phyloP scores from a whole-genome alignment of 2,113 vertebrate species.

The Elephas maximus region DNA sequence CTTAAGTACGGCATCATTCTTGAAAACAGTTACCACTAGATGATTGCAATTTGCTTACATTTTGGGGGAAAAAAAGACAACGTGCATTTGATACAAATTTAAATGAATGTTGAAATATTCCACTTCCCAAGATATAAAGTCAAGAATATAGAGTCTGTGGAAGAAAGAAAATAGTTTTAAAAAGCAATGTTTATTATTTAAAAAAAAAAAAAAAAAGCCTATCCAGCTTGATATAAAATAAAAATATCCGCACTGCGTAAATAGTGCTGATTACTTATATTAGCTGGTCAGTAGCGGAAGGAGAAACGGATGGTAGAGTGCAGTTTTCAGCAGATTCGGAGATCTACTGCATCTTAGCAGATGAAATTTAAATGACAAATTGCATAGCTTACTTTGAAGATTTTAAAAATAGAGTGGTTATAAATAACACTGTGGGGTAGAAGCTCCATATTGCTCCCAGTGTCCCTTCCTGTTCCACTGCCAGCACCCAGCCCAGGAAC shows the following conservation, averaged over 20 bases:
- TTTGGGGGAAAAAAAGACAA: neutral
- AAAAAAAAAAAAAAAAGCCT: neutral
- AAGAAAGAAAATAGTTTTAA: slow-evolving; percentile 40
- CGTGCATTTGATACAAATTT: slow-evolving; percentile 65
- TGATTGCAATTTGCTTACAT: slow-evolving; percentile 62
- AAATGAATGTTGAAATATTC: slow-evolving; percentile 57
- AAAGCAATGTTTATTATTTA: slow-evolving; percentile 57
- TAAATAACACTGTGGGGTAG: neutral
- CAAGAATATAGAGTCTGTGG: neutral
- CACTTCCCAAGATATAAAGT: neutral
- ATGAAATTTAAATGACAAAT: slow-evolving; percentile 33
- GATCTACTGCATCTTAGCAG: neutral
- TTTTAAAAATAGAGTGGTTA: neutral
- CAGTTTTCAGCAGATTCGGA: slow-evolving; percentile 16
- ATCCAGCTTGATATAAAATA: slow-evolving; percentile 39
- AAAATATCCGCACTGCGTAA: slow-evolving; percentile 15
- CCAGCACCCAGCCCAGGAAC: too few relatives aligned
- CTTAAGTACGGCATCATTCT: slow-evolving; percentile 16
- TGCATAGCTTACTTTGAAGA: slow-evolving; percentile 17
- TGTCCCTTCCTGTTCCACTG: neutral
- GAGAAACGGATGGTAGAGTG: neutral
- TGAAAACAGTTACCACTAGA: slow-evolving; percentile 29
- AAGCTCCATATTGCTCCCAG: too few relatives aligned
- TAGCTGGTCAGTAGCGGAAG: slow-evolving; percentile 44
- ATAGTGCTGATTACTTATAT: neutral